Base-by-base conservation (phyloP, 2,888 invertebrate genomes). In the Deroplatys truncata region DNA sequence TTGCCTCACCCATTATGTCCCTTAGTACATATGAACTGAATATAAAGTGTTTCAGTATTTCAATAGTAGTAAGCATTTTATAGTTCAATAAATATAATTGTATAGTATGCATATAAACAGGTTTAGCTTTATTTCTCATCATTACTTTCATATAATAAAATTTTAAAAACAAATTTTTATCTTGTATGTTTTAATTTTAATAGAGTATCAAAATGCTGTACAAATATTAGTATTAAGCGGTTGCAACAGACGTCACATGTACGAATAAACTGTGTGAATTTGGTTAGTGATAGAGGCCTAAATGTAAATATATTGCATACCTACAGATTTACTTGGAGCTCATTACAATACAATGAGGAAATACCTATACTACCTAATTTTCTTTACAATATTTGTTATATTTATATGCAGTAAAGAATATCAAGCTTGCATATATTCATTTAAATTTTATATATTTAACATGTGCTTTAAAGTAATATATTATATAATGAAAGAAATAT, bases 281-380 rank as follows among this genome's bases (percentile, higher is more conserved):
- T 10, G 72, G 5, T 72, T 86, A 86, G 86, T 20, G n/a, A n/a
- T 72, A 86, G 86, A 82, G 86, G 86, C 86, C 86, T 86, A 86
- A 86, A 25, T 86, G 82, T 86, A 86, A 82, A 82, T 86, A 82
- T 86, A 56, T 86, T 72, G 56, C 56, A 72, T 72, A 72, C 56
- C 56, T 20, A 20, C 56, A 72, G 20, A 20, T 72, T 72, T 72
- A 56, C 25, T 72, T 72, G 56, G 4, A 72, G 56, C 25, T 72
- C 56, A 72, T 72, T 72, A 72, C 7, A 20, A 72, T 20, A 72
- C 25, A 72, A 20, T 72, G 20, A 72, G 20, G 1, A 72, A 72
- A 72, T 7, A 20, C 20, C 56, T 72, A 20, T 20, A 72, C 13
- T n/a, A n/a, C n/a, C n/a, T 43, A 72, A 25, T 20, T 72, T 72